A percentile compares a stretch with the other conserved stretches of the same genome.
phyloP scores from a whole-genome alignment of 2,113 vertebrate species.

The Eptesicus fuscus region DNA sequence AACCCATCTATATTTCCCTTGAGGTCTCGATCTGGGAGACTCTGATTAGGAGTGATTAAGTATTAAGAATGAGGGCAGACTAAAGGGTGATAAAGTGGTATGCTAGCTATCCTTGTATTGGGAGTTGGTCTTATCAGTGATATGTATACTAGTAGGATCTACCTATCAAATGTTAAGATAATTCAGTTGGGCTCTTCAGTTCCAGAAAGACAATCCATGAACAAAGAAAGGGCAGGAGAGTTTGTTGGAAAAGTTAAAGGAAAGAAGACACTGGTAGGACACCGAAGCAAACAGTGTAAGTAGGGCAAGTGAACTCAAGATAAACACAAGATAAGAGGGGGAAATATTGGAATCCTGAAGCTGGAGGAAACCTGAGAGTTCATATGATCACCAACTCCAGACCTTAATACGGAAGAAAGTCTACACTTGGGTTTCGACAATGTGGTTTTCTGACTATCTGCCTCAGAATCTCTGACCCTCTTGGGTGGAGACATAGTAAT shows the following conservation, averaged over 20 bases:
- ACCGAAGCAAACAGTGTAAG: background rate
- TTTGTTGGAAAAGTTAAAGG: slow-evolving; percentile 36
- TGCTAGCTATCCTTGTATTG: background rate
- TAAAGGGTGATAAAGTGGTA: background rate
- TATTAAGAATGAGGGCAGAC: slow-evolving; percentile 5
- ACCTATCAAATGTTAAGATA: slow-evolving; percentile 42
- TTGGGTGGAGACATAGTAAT: background rate
- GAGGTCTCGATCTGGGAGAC: background rate
- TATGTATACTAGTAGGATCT: background rate
- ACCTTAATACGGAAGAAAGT: background rate
- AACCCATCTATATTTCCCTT: background rate
- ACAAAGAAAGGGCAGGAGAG: background rate
- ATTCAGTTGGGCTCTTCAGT: background rate
- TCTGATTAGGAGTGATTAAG: slow-evolving; percentile 25
- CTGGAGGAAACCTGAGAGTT: slow-evolving; percentile 38
- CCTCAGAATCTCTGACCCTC: background rate
- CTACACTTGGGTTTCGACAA: background rate
- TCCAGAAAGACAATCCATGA: background rate
- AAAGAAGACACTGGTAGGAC: background rate
- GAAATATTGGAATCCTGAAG: background rate
- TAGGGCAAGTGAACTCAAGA: background rate
- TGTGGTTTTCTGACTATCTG: background rate
- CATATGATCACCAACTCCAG: background rate
- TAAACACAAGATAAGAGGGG: background rate
- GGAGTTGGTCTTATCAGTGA: background rate